Evolutionary conservation across 2,113 vertebrate genomes (phyloP).

Genomic region (Gymnocephalus cernua): DNA sequence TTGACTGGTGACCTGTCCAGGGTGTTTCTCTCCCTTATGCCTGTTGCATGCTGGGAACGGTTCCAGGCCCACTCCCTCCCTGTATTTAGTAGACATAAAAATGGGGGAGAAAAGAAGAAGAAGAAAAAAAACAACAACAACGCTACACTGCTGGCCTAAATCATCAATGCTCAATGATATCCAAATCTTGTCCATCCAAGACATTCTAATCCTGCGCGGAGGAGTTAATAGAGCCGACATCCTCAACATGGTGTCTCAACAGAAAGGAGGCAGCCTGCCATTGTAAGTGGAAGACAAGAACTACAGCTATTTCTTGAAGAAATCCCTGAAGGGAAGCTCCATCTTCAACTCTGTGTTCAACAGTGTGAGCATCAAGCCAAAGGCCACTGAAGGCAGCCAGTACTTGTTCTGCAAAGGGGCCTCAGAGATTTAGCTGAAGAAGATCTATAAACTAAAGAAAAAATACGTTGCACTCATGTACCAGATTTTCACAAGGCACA

Average conservation of each 20-base stretch:
- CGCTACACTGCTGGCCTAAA: background rate
- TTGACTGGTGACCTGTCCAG: conserved; percentile 22
- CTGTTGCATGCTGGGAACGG: conserved; percentile 25
- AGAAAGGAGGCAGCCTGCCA: conserved; percentile 21
- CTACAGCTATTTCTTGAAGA: conserved; percentile 14
- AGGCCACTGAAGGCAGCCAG: conserved; percentile 34
- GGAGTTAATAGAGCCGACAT: conserved; percentile 37
- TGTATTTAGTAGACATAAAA: background rate
- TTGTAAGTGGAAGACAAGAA: conserved; percentile 36
- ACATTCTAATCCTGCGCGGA: background rate
- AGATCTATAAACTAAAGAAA: conserved; percentile 9
- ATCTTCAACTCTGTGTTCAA: conserved; percentile 39
- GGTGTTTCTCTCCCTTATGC: conserved; percentile 11
- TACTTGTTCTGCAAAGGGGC: conserved; percentile 19
- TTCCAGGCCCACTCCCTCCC: background rate
- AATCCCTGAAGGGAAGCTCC: conserved; percentile 42
- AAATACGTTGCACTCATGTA: background rate
- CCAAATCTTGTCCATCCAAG: conserved; percentile 16
- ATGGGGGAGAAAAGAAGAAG: background rate
- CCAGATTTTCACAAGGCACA: background rate
- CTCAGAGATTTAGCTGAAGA: conserved; percentile 35
- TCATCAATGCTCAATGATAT: conserved; percentile 13
- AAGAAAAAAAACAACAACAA: too few relatives aligned
- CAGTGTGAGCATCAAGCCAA: conserved; percentile 27
- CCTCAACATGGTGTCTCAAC: conserved; percentile 22